Evolutionary conservation across 1,140 invertebrate genomes (phyloP), one percentile per base, ranked within the genome.

Genomic region (Lethrus apterus): DNA sequence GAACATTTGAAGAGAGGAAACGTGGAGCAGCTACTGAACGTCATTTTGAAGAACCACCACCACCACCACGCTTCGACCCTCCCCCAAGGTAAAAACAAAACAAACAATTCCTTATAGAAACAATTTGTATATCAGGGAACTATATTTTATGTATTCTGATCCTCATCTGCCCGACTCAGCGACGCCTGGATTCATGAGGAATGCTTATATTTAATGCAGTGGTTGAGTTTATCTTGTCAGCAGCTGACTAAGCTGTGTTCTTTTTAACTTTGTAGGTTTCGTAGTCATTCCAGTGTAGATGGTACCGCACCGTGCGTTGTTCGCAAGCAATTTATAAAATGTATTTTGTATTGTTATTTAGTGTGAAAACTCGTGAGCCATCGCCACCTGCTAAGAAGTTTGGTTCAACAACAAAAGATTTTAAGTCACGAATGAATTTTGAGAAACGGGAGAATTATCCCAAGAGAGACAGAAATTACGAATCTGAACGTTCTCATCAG

Each of bases 1-100:
- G 67, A 13, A 41, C 51, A 7, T 64, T 50, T 13, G 62, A 65
- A 13, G 63, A 65, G 2, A 46, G 61, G 10, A 73, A 72, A 48
- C 63, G 71, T 5, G 32, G 64, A 5, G 46, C 50, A 21, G 51
- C 40, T n/a, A 44, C 23, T 15, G 61, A 63, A 2, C 53, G 65
- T 11, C 66, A 69, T 44, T 63, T 51, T 42, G 57, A 57, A 11
- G 60, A 64, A 47, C 29, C 57, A 26, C 59, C 59, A 13, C 57
- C 62, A 17, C 55, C 61, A 13, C 62, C 64, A 14, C 34, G 63
- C 9, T 73, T 70, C 54, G 71, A 71, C 47, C 66, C 64, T n/a
- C 64, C 69, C 29, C 64, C 66, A 3, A 23, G 34, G 34, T 36
- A 36, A 36, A 19, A n/a, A n/a, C n/a, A n/a, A n/a, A n/a, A n/a